These are phyloP conservation scores for Takifugu flavidus DNA, from an alignment of 2,113 vertebrate genomes.

Conservation along the genomic window DNA sequence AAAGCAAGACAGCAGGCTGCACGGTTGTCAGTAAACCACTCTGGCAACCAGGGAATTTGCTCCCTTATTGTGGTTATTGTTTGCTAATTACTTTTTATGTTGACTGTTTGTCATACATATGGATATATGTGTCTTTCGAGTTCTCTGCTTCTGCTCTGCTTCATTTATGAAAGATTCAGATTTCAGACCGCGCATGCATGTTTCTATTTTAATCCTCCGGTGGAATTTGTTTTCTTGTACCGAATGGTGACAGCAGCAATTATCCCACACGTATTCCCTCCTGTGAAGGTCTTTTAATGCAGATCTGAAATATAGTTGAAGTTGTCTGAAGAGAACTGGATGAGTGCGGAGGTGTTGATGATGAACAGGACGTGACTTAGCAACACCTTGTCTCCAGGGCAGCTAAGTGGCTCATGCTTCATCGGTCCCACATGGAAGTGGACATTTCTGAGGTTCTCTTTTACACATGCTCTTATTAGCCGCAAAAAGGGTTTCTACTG, in stretches of 20 bases:
- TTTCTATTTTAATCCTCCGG: constrained; percentile 48
- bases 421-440: constrained; percentile 22
- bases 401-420: constrained; percentile 60
- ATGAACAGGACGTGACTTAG: constrained; percentile 58
- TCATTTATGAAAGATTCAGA: constrained; percentile 16
- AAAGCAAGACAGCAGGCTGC: constrained; percentile 22
- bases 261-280: constrained; percentile 30
- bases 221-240: constrained; percentile 40
- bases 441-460: constrained; percentile 11
- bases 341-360: constrained; percentile 66
- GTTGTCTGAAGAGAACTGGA: constrained; percentile 59
- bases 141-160: constrained; percentile 4
- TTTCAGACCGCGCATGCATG: constrained; percentile 59
- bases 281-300: constrained; percentile 63
- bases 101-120: constrained; percentile 1
- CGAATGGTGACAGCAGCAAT: constrained; percentile 59
- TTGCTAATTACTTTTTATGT: constrained; percentile 26
- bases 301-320: constrained; percentile 58
- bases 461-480: constrained; percentile 15
- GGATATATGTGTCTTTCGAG: neutral
- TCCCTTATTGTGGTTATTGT: constrained; percentile 14
- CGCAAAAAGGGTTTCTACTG: constrained; percentile 30
- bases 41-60: constrained; percentile 1
- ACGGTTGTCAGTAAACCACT: constrained; percentile 41
- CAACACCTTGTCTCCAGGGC: constrained; percentile 58